Conservation (phyloP, 2,797 vertebrate species). For the Hipposideros larvatus region DNA sequence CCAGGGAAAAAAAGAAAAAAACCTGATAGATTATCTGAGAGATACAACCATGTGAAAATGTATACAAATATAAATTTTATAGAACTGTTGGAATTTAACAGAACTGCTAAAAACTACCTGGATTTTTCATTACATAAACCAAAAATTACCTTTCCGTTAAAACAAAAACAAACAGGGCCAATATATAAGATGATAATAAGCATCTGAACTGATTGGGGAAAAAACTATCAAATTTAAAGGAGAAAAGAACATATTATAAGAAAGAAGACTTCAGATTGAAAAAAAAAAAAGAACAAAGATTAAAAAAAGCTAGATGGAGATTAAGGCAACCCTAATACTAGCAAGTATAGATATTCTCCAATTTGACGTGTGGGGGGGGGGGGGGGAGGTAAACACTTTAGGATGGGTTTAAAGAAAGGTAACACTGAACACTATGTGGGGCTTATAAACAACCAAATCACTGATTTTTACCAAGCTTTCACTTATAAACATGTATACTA, state of each 20-base stretch:
- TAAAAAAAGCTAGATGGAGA: not conserved
- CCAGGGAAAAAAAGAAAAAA: not conserved
- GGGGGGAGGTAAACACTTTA: not conserved
- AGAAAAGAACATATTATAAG: not conserved
- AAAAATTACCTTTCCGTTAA: slow-evolving; percentile 1
- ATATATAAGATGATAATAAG: not conserved
- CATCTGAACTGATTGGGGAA: not conserved
- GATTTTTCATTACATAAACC: not conserved
- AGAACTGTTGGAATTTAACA: not conserved
- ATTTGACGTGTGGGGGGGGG: not conserved
- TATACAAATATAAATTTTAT: not conserved
- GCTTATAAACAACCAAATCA: not conserved
- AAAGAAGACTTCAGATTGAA: not conserved
- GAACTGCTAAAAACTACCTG: not conserved
- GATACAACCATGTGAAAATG: not conserved
- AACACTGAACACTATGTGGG: not conserved
- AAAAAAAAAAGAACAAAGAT: slow-evolving; percentile 7
- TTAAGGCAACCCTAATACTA: not conserved
- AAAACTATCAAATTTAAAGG: not conserved
- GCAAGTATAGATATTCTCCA: not conserved
- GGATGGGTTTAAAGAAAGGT: not conserved
- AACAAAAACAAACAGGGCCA: not conserved
- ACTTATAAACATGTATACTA: not conserved
- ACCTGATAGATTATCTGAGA: not conserved
- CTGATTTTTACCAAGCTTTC: slow-evolving; percentile 15